Evolutionary conservation across 1,140 invertebrate genomes (phyloP).

Genomic region (Ceratitis capitata): DNA sequence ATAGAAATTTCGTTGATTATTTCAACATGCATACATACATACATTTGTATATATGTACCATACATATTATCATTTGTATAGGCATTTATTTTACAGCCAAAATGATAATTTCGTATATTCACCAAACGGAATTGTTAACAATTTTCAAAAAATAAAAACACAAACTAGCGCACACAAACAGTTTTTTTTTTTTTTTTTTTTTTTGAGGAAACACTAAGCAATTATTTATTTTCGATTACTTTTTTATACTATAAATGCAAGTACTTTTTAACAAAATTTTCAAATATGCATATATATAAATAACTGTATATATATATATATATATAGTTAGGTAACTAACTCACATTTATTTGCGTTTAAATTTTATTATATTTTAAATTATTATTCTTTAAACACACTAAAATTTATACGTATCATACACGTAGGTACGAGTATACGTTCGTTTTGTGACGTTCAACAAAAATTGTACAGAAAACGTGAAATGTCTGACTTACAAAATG

Average conservation of each 20-base stretch:
- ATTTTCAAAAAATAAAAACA: not conserved
- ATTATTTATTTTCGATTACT: not conserved
- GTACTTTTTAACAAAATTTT: too few species aligned
- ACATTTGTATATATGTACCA: not conserved
- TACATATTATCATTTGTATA: too few species aligned
- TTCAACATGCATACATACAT: not conserved
- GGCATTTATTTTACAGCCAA: not conserved
- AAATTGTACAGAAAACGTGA: not conserved
- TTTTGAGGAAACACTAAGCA: not conserved
- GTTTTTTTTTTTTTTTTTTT: not conserved
- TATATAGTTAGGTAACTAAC: not conserved
- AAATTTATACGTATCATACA: not conserved
- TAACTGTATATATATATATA: not conserved
- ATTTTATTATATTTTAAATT: not conserved
- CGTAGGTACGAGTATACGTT: too few species aligned
- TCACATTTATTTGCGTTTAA: not conserved
- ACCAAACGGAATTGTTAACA: not conserved
- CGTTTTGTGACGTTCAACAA: not conserved
- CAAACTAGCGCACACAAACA: too few species aligned
- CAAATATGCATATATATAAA: not conserved
- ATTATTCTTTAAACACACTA: not conserved
- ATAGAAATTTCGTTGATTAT: too few species aligned
- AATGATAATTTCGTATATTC: not conserved
- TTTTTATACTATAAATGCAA: not conserved
- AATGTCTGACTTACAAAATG: constrained; percentile 35